A percentile compares a stretch with the other conserved stretches of the same genome.
Conservation (phyloP, 2,888 invertebrate species). For the Selenia dentaria region DNA sequence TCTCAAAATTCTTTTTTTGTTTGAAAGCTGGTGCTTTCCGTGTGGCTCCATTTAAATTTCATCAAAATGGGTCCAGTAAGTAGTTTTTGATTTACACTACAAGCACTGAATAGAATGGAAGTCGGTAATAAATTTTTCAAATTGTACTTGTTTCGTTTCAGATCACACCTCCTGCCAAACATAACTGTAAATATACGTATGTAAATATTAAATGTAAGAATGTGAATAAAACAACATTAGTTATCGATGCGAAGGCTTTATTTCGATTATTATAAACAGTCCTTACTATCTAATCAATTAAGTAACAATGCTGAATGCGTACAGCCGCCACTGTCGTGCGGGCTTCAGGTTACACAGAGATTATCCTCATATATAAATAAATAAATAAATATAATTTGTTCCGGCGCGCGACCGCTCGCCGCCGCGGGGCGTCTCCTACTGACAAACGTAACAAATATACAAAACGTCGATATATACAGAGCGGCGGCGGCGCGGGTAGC, state of each 20-base stretch:
- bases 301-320: slow-evolving; percentile 79
- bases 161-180: no score
- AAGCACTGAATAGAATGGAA: no score
- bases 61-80: no score
- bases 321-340: slow-evolving; percentile 49
- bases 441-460: slow-evolving; percentile 68
- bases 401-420: slow-evolving; percentile 36
- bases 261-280: slow-evolving; percentile 74
- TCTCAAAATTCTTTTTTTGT: no score
- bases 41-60: no score
- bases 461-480: slow-evolving; percentile 54
- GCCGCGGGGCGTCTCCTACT: slow-evolving; percentile 36
- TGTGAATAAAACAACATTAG: slow-evolving; percentile 52
- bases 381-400: slow-evolving; percentile 39
- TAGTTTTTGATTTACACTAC: no score
- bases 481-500: slow-evolving; percentile 20
- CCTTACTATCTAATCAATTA: slow-evolving; percentile 75
- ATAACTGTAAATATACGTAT: no score
- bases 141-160: no score
- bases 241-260: slow-evolving; percentile 82
- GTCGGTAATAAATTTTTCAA: no score
- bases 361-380: slow-evolving; percentile 49
- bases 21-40: no score
- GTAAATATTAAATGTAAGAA: slow-evolving; percentile 25
- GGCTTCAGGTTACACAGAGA: slow-evolving; percentile 43